Evolutionary conservation across 1,140 invertebrate genomes (phyloP), one percentile per base, ranked within the genome.

Genomic region (Varroa destructor): DNA sequence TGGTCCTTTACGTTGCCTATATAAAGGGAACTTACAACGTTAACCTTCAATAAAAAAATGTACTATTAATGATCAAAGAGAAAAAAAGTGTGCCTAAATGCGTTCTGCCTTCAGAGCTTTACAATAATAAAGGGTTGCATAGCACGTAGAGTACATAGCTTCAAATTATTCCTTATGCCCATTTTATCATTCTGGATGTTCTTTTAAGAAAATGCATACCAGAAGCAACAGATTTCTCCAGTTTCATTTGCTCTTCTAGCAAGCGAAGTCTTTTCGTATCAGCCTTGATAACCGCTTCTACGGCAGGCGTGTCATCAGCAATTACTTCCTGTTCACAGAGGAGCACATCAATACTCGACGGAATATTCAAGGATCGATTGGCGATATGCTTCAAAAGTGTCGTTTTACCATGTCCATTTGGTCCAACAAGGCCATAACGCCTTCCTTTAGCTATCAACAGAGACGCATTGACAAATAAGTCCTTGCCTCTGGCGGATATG

Each of bases 361-460:
- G 97, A 77, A 99, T 93, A 71, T 87, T 87, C 75, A 99, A 89
- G 4, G 87, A 87, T 77, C 91, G 82, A 71, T 87, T 87, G 6
- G 89, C 89, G 76, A 99, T 88, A 78, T 99, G 95, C 71, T 93
- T 86, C 25, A 99, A 81, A 14, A 99, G 79, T 0, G 97, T 99
- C n/a, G 96, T 99, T 84, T 99, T 99, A 12, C 97, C 96, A 83
- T 98, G 93, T 1, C 96, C 96, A 82, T 99, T 99, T 3, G 96
- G 97, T 56, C 97, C 97, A 42, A 99, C 94, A 4, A 99, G 82
- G 78, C 97, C 97, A 81, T 99, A 99, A 77, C 93, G 86, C 73
- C 95, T 85, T 0, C 93, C 91, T 77, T 90, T 86, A 2, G 94
- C 92, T 75, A 99, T 97, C 40, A 93, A 82, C 4, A 99, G 81